Conservation (phyloP, 2,113 vertebrate species). For the Toxotes jaculatrix region DNA sequence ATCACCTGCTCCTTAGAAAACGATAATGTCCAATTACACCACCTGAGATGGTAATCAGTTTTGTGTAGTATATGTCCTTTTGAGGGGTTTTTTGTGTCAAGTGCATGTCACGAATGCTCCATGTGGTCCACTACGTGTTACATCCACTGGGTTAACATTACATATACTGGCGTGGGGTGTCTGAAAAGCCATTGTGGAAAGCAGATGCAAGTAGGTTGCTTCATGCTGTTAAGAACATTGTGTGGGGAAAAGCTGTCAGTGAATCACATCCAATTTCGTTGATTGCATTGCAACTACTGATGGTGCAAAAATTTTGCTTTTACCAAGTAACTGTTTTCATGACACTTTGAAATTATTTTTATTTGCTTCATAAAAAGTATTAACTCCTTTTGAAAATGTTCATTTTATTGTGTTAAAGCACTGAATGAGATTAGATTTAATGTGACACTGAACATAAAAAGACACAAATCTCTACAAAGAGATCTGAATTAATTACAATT, state of each 20-base stretch:
- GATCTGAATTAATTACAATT: not conserved
- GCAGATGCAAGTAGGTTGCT: slow-evolving; percentile 10
- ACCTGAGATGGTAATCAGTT: slow-evolving; percentile 19
- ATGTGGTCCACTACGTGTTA: not conserved
- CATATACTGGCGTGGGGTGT: not conserved
- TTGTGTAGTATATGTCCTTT: not conserved
- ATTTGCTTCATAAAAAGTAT: not conserved
- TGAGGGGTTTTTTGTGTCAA: not conserved
- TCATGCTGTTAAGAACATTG: slow-evolving; percentile 29
- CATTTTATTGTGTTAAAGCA: not conserved
- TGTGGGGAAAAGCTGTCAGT: not conserved
- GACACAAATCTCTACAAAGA: not conserved
- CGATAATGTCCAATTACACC: slow-evolving; percentile 14
- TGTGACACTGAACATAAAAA: not conserved
- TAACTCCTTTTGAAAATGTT: not conserved
- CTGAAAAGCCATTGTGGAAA: slow-evolving; percentile 2
- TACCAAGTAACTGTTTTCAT: slow-evolving; percentile 7
- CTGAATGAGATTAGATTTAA: not conserved
- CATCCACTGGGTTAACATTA: slow-evolving; percentile 12
- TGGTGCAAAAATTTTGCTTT: slow-evolving; percentile 21
- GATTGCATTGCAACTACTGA: slow-evolving; percentile 16
- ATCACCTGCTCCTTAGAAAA: slow-evolving; percentile 34
- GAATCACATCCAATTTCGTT: slow-evolving; percentile 16
- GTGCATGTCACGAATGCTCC: not conserved
- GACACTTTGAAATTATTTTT: not conserved